Evolutionary conservation across 2,113 vertebrate genomes (phyloP).

Genomic region (Cheilinus undulatus): DNA sequence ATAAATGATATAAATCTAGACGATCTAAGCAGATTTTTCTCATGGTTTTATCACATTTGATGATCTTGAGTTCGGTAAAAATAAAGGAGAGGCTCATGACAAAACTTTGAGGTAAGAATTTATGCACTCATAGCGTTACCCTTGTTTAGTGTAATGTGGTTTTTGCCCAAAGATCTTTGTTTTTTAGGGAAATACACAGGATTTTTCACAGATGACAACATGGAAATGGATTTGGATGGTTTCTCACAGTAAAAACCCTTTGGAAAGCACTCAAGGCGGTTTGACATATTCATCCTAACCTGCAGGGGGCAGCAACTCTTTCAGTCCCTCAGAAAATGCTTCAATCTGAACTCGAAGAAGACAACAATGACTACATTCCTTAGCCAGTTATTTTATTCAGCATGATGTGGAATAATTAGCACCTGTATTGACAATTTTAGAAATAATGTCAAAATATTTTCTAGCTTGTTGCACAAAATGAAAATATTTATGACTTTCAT

Average conservation of each 20-base stretch:
- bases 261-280: conserved; percentile 35
- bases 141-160: conserved; percentile 14
- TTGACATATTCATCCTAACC: conserved; percentile 35
- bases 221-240: conserved; percentile 25
- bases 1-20: background rate
- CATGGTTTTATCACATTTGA: conserved; percentile 1
- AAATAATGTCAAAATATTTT: conserved; percentile 2
- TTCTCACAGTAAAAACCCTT: conserved; percentile 44
- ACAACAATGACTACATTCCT: conserved; percentile 23
- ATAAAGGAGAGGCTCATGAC: background rate
- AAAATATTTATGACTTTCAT: background rate
- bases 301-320: conserved; percentile 42
- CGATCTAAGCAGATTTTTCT: background rate
- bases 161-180: background rate
- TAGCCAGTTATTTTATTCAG: conserved; percentile 32
- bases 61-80: background rate
- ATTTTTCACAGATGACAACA: conserved; percentile 28
- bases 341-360: background rate
- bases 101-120: background rate
- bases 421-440: conserved; percentile 39
- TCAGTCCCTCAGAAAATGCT: conserved; percentile 15
- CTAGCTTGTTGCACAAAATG: background rate
- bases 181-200: background rate
- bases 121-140: background rate
- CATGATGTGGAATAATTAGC: conserved; percentile 51